These are phyloP conservation scores for Chauna torquata DNA, from an alignment of 2,113 vertebrate genomes.

Conservation along the genomic window DNA sequence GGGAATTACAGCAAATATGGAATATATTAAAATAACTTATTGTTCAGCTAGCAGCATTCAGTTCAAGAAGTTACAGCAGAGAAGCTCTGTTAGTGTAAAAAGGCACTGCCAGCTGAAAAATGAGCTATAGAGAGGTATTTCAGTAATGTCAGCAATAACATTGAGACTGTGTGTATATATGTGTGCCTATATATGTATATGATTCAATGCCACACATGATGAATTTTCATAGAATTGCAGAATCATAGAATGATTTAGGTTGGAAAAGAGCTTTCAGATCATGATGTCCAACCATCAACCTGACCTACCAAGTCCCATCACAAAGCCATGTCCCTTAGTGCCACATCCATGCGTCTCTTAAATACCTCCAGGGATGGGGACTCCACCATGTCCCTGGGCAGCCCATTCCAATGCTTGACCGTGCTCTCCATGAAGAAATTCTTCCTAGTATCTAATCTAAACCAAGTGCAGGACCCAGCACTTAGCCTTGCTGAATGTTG, in stretches of 20 bases:
- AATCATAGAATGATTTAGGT: neutral
- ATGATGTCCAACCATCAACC: neutral
- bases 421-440: no score
- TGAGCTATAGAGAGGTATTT: neutral
- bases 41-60: neutral
- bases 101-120: neutral
- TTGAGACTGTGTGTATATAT: neutral
- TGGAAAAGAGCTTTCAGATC: neutral
- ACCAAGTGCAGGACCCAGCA: no score
- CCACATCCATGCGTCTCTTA: neutral
- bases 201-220: neutral
- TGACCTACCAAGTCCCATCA: neutral
- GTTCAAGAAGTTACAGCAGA: neutral
- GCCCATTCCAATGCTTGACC: no score
- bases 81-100: neutral
- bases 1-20: neutral
- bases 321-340: neutral
- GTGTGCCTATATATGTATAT: neutral
- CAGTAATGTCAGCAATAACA: neutral
- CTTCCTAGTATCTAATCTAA: no score
- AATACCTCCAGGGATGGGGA: neutral
- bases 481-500: no score
- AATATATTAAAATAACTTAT: conserved; percentile 10
- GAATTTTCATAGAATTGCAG: neutral
- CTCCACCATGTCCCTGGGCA: no score